A percentile compares a stretch with the other conserved stretches of the same genome.
Conservation (phyloP, 2,888 invertebrate species). For the Phyto melanocephala region DNA sequence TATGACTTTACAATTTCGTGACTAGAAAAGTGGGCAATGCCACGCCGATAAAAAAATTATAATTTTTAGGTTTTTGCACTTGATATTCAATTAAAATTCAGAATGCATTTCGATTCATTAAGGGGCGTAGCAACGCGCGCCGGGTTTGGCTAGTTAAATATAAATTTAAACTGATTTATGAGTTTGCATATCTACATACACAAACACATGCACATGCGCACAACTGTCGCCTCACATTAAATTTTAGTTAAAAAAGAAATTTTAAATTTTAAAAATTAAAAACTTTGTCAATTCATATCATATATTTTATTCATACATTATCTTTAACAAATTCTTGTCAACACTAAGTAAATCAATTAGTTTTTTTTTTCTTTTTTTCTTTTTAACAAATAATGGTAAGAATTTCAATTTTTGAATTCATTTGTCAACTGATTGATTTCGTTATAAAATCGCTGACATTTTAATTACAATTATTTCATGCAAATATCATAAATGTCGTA, state of each 20-base stretch:
- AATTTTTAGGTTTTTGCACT: too few relatives aligned
- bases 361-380: neutral
- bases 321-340: slow-evolving; percentile 38
- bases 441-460: slow-evolving; percentile 29
- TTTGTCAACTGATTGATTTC: slow-evolving; percentile 32
- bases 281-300: slow-evolving; percentile 49
- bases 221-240: neutral
- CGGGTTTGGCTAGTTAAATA: too few relatives aligned
- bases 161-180: slow-evolving; percentile 47
- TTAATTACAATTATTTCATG: slow-evolving; percentile 50
- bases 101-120: too few relatives aligned
- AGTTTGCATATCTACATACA: slow-evolving; percentile 17
- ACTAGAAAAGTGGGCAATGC: too few relatives aligned
- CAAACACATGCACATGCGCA: neutral
- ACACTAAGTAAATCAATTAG: slow-evolving; percentile 55
- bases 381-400: neutral
- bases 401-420: slow-evolving; percentile 22
- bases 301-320: slow-evolving; percentile 45
- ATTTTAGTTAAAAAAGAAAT: too few relatives aligned
- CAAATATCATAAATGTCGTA: slow-evolving; percentile 56
- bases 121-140: too few relatives aligned
- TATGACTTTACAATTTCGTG: too few relatives aligned
- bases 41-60: too few relatives aligned
- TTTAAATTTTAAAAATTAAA: neutral
- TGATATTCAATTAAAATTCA: too few relatives aligned